Percentiles rank a stretch among this genome's conserved stretches.
Evolutionary conservation across 2,797 vertebrate species (phyloP).

Genomic region (Thalassophryne amazonica): DNA sequence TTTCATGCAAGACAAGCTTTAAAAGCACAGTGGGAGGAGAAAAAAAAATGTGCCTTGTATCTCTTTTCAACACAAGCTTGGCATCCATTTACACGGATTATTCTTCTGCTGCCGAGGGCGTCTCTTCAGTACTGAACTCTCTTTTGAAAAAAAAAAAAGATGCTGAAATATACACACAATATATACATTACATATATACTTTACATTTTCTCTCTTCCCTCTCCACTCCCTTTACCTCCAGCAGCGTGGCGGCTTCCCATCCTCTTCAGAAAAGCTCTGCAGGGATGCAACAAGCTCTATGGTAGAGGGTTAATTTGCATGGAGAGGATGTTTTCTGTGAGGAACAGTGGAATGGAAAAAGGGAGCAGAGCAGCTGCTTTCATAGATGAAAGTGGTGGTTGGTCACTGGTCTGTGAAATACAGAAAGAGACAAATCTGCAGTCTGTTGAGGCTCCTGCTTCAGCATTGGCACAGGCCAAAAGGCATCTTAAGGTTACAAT

Average conservation of each 20-base stretch:
- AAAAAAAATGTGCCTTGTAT: constrained; percentile 3
- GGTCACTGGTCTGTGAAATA: constrained; percentile 57
- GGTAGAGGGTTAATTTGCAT: constrained; percentile 19
- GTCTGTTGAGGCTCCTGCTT: constrained; percentile 2
- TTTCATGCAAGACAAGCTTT: constrained; percentile 8
- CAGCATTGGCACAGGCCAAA: too few species aligned
- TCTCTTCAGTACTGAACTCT: not conserved
- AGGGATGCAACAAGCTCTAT: constrained; percentile 18
- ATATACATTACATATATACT: too few species aligned
- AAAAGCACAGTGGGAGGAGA: constrained; percentile 1
- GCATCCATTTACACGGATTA: not conserved
- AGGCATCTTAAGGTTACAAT: too few species aligned
- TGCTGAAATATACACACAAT: too few species aligned
- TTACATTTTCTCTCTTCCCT: not conserved
- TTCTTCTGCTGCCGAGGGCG: not conserved
- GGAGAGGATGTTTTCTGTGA: constrained; percentile 33
- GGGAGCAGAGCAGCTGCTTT: constrained; percentile 36
- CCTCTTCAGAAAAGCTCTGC: constrained; percentile 43
- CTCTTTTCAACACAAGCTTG: not conserved
- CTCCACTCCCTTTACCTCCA: not conserved
- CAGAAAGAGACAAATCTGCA: constrained; percentile 16
- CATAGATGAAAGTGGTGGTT: constrained; percentile 38
- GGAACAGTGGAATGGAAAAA: constrained; percentile 12
- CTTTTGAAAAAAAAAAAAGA: not conserved
- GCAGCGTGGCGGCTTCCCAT: constrained; percentile 17